Percentiles rank a stretch among this genome's conserved stretches.
Conservation (phyloP, 1,140 invertebrate species). For the Chironomus striatipennis region DNA sequence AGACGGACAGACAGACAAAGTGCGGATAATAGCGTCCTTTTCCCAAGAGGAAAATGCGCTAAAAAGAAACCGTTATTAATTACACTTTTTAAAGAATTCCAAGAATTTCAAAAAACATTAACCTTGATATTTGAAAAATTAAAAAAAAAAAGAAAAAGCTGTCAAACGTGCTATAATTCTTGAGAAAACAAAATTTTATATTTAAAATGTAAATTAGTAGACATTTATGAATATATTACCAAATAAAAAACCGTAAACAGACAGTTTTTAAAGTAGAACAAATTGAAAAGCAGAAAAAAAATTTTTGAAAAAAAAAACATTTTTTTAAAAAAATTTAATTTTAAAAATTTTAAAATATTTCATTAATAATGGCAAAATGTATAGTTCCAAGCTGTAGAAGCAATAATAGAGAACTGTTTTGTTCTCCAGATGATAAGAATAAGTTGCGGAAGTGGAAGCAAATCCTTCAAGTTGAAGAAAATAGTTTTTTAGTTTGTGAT, state of each 20-base stretch:
- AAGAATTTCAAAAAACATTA: not conserved
- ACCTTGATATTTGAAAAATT: not conserved
- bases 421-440: not conserved
- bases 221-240: not conserved
- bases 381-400: not conserved
- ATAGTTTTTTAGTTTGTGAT: not conserved
- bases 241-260: no score
- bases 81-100: no score
- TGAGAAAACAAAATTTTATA: not conserved
- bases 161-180: not conserved
- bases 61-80: no score
- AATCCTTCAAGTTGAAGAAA: not conserved
- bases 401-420: not conserved
- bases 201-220: slow-evolving; percentile 6
- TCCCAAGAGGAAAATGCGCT: no score
- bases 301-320: not conserved
- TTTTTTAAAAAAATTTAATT: not conserved
- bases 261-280: not conserved
- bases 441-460: not conserved
- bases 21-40: no score
- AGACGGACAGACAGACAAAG: no score
- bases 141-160: not conserved
- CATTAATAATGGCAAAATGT: not conserved
- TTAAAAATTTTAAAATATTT: not conserved
- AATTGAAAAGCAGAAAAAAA: not conserved